Evolutionary conservation across 37 sponge, comb jelly and placozoan species (phyloP), one percentile per base, ranked within the genome.

Genomic region (Cliona cf. orientalis): DNA sequence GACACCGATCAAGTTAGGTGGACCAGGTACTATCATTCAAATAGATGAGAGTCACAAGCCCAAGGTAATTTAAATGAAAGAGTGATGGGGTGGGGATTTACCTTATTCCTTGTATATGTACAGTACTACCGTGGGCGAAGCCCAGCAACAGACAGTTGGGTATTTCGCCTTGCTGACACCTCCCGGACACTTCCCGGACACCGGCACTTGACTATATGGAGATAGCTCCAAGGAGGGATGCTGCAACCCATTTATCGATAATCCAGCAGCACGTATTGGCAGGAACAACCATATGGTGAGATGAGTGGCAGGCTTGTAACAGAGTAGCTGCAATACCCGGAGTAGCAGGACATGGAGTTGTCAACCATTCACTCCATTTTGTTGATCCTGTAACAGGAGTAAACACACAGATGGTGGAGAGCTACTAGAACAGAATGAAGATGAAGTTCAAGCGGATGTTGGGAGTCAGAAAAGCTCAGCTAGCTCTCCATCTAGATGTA

Each of bases 301-400:
- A 84, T 65, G 68, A 84, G 26, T 84, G 78, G 77, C 29, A 42
- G 25, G 53, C 85, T 17, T 84, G 76, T 40, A 65, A 44, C 66
- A 25, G 29, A n/a, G 17, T n/a, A n/a, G n/a, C n/a, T n/a, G n/a
- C n/a, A n/a, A n/a, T 32, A 78, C 45, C 1, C 2, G 0, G n/a
- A n/a, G n/a, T n/a, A n/a, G n/a, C n/a, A n/a, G n/a, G 11, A 76
- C 85, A n/a, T n/a, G n/a, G n/a, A n/a, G n/a, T n/a, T 56, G 85
- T 84, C 11, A 76, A 84, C 77, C 85, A 84, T 43, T 84, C 85
- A n/a, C 69, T 68, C 28, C 45, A 84, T 35, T 84, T 84, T 76
- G 77, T 84, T 12, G 77, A 75, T 46, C 85, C 85, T 42, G 2
- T 53, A 6, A 69, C 81, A 6, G 81, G 81, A 2, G 81, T 53